Percentiles rank a stretch among this genome's conserved stretches.
phyloP scores from a whole-genome alignment of 2,113 vertebrate genomes.

The Charina bottae region DNA sequence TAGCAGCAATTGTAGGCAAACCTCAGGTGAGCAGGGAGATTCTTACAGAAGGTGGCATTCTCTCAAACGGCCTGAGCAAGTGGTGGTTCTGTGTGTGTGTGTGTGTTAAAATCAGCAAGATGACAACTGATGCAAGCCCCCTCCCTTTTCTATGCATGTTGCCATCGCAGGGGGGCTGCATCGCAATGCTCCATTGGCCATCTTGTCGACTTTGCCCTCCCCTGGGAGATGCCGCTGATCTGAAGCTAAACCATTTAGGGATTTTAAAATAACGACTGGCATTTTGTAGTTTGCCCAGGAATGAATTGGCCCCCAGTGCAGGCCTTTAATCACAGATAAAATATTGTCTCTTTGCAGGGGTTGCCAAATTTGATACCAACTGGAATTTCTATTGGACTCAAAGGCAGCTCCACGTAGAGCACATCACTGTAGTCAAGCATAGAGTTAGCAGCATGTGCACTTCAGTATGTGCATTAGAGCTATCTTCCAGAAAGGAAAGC shows the following conservation, averaged over 20 bases:
- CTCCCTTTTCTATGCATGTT: background rate
- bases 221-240: background rate
- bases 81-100: background rate
- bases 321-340: background rate
- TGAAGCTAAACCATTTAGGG: background rate
- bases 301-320: background rate
- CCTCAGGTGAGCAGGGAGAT: background rate
- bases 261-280: background rate
- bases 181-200: background rate
- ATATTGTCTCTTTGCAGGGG: background rate
- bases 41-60: background rate
- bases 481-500: background rate
- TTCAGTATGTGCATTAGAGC: background rate
- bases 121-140: no score
- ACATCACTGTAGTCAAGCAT: background rate
- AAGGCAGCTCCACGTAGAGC: background rate
- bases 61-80: background rate
- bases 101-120: background rate
- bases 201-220: background rate
- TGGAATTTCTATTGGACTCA: background rate
- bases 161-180: background rate
- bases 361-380: background rate
- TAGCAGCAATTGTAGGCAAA: background rate
- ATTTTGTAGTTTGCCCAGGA: background rate
- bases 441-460: background rate